Base-by-base conservation (phyloP, 2,113 vertebrate species). In the Cottus gobio region DNA sequence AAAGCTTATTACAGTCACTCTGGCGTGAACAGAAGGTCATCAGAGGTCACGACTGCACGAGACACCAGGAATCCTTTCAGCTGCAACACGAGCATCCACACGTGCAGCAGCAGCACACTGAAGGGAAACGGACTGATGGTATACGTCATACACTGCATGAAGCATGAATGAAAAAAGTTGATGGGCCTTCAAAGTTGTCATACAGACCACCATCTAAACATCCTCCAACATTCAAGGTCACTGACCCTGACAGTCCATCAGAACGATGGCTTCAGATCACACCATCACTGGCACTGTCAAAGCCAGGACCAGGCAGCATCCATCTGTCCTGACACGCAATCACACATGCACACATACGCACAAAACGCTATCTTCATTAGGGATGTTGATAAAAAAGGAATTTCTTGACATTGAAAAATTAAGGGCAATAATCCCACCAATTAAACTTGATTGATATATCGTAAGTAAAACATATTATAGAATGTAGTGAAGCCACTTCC, bases 211-310 rank as follows among this genome's bases (percentile, higher is more conserved):
- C 61, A 77, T 76, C 77, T 42, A 62, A 22, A 3, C 66, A 58
- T 63, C 44, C 10, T 61, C 31, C 30, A 44, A 28, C 44, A 37
- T 30, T 60, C 57, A 71, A 71, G 65, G 84, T 82, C 75, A 71
- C n/a, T 71, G 36, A 79, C 42, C 52, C 26, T 16, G 37, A 44
- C 56, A 24, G 6, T 37, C 48, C 34, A 69, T 79, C 50, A 65
- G 20, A 54, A 54, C 61, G 54, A 83, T 12, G n/a, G 52, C 10
- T 20, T 20, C 34, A 24, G 22, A 70, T 82, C 74, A 85, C 42
- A 68, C 8, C 48, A 48, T 58, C 50, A 30, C 34, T 68, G 72
- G 42, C 79, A 46, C 70, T 84, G 64, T 75, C 46, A 37, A n/a
- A n/a, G n/a, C n/a, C n/a, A n/a, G n/a, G n/a, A n/a, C n/a, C n/a